These are phyloP conservation scores for Nanorana parkeri DNA, from an alignment of 2,113 vertebrate species.

Conservation along the genomic window DNA sequence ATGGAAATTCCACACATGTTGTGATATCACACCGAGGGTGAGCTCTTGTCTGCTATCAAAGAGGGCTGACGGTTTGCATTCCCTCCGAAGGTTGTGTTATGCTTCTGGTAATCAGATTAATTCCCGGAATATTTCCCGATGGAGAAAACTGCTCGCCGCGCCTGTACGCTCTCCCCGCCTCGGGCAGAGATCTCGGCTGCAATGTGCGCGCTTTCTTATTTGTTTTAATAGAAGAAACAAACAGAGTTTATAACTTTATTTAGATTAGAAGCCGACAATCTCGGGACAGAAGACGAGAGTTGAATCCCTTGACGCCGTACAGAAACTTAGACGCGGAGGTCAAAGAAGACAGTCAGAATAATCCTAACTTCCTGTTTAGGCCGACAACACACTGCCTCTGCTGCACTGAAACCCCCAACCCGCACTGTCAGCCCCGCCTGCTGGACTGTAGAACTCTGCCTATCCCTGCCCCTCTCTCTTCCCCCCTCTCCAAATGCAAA, in stretches of 20 bases:
- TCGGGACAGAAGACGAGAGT: neutral
- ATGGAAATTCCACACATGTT: slow-evolving; percentile 24
- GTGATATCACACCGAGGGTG: slow-evolving; percentile 5
- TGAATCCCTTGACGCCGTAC: slow-evolving; percentile 28
- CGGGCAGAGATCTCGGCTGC: slow-evolving; percentile 35
- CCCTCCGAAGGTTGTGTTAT: slow-evolving; percentile 5
- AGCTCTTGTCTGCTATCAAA: neutral
- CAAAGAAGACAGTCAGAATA: too few relatives aligned
- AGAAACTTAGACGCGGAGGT: neutral
- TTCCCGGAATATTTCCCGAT: slow-evolving; percentile 25
- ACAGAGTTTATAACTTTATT: slow-evolving; percentile 49
- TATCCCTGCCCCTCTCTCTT: too few relatives aligned
- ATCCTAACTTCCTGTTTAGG: too few relatives aligned
- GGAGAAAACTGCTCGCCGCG: slow-evolving; percentile 10
- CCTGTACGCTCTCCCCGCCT: slow-evolving; percentile 18
- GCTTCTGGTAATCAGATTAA: slow-evolving; percentile 38
- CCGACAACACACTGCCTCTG: too few relatives aligned
- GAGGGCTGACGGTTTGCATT: slow-evolving; percentile 15
- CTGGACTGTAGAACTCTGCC: too few relatives aligned
- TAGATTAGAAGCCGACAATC: slow-evolving; percentile 26
- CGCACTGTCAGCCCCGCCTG: too few relatives aligned
- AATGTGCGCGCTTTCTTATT: slow-evolving; percentile 36
- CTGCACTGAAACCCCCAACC: too few relatives aligned
- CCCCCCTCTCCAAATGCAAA: too few relatives aligned
- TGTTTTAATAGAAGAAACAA: slow-evolving; percentile 21